These are phyloP conservation scores for Caracal caracal DNA, from an alignment of 2,113 vertebrate genomes.

Conservation along the genomic window DNA sequence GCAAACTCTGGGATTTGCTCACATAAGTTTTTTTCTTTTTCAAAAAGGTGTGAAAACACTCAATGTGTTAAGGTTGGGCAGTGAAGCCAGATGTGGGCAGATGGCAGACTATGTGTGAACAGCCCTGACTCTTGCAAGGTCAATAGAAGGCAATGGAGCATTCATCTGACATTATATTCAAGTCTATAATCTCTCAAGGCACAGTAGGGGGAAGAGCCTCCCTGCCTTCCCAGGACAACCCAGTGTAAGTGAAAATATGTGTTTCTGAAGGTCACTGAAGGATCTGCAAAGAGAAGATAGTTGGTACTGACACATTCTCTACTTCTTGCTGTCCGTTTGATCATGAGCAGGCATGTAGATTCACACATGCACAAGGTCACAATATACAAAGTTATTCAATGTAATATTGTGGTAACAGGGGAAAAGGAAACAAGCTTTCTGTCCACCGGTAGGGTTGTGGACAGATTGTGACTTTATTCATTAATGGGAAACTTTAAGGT, in stretches of 20 bases:
- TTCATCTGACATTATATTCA: not conserved
- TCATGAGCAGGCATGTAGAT: not conserved
- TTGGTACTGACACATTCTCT: not conserved
- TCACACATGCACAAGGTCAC: not conserved
- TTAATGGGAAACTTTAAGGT: not conserved
- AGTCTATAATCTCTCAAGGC: not conserved
- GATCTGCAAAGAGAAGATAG: not conserved
- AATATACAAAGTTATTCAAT: not conserved
- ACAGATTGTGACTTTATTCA: not conserved
- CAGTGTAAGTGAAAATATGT: not conserved
- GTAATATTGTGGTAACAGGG: not conserved
- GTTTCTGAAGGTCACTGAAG: conserved; percentile 2
- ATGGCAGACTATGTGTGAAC: conserved; percentile 15
- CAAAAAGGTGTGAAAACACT: conserved; percentile 9
- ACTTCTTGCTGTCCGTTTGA: not conserved
- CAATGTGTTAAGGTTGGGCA: conserved; percentile 52
- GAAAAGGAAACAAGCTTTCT: not conserved
- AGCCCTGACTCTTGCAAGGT: conserved; percentile 20
- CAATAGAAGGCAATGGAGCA: not conserved
- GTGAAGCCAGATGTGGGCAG: conserved; percentile 53
- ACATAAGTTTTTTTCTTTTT: conserved; percentile 19
- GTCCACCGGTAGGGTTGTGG: not conserved
- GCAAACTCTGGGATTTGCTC: conserved; percentile 14
- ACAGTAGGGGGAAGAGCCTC: not conserved
- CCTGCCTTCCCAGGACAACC: not conserved